Base-by-base conservation (phyloP, 2,113 vertebrate genomes). In the Brachyhypopomus occidentalis region DNA sequence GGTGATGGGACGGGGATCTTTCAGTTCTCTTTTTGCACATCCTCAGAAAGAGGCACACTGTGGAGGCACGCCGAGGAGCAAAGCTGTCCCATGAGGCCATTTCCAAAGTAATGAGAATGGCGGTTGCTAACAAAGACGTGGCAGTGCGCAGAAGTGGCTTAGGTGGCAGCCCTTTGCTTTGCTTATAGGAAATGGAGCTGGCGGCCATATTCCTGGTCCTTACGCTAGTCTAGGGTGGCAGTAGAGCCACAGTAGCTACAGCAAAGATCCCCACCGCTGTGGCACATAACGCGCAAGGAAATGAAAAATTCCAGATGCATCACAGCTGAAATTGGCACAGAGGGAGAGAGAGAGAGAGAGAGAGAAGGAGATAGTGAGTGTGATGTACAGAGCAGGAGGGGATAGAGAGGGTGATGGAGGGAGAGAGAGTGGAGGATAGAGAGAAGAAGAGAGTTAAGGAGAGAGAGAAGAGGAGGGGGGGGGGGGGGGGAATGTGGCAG, bases 401-500 rank as follows among this genome's bases (percentile, higher is more conserved):
- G 14, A 52, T 22, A 71, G 6, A 56, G 19, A 73, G 17, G 20
- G 2, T 48, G 41, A 48, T 48, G 12, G 9, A n/a, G 72, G 5
- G 11, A 41, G 9, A 9, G 27, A 8, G 7, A 36, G 12, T 22
- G 19, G 27, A 9, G 20, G 56, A 66, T 5, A 23, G 11, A 67
- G 17, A 67, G 25, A 67, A 16, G 8, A 16, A 1, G 74, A 45
- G 41, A 45, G 22, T n/a, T n/a, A n/a, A n/a, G n/a, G n/a, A n/a
- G n/a, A 34, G 16, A 16, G 64, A 30, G 8, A 66, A 56, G 75
- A 17, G 19, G 71, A 60, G 76, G 30, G 73, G 60, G 73, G 20
- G 52, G 73, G 27, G 23, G 55, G 74, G 80, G 77, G 59, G 78
- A 78, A 83, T 72, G 20, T 4, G 60, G 59, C 1, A n/a, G 77